Base-by-base conservation (phyloP, 2,113 vertebrate species). In the Amphiprion ocellaris region DNA sequence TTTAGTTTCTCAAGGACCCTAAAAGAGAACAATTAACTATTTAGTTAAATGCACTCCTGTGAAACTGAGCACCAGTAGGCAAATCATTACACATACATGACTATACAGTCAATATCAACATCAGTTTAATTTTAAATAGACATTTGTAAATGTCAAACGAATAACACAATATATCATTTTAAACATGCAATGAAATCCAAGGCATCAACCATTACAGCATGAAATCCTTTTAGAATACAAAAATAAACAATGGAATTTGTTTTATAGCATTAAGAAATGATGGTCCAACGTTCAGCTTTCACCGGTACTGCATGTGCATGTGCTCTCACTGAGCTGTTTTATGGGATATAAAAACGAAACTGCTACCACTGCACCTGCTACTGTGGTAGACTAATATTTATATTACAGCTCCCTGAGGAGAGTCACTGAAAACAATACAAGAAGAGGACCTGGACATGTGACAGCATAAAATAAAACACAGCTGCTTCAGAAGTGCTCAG, bases 241-340 rank as follows among this genome's bases (percentile, higher is more conserved):
- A 92, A 91, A 92, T 90, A 91, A 91, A 92, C 85, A 90, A 62
- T 72, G 33, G 16, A 58, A 60, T 84, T 64, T 54, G 11, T n/a
- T 63, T 41, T 24, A 52, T 17, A 28, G 17, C 63, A 76, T 65
- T 74, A 7, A 80, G 39, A 83, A 63, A 54, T 23, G 54, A 75
- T 58, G 61, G 49, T 55, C 55, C 33, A 60, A 30, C 41, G 46
- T 62, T 72, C 16, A 41, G 19, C 17, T 9, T 52, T 5, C 49
- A 52, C 46, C 46, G 12, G 33, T 37, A 55, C 64, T 55, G 53
- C 14, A 54, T 21, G 15, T 55, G 53, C 14, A 54, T 21, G 15
- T 68, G 55, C 10, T 49, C 58, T 21, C 44, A 61, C 37, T 56
- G 50, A 47, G 56, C 16, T 80, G 81, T 82, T 84, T 74, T 78